Evolutionary conservation across 2,113 vertebrate genomes (phyloP).

Genomic region (Cyanistes caeruleus): DNA sequence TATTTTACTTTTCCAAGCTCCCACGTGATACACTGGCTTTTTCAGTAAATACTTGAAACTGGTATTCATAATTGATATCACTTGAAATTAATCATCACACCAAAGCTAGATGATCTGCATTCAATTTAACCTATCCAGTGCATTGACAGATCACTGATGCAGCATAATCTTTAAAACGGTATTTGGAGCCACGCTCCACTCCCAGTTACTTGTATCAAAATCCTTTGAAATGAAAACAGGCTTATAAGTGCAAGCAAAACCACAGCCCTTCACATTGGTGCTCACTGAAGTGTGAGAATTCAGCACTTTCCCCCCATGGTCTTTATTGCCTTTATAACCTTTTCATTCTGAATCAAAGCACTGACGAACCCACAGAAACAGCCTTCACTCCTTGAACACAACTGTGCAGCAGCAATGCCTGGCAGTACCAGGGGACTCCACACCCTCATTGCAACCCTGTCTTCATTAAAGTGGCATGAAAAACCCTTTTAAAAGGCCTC

Average conservation of each 20-base stretch:
- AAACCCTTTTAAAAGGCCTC: background rate
- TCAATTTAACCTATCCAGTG: conserved; percentile 13
- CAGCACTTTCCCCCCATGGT: background rate
- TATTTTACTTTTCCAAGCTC: background rate
- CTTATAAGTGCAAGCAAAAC: background rate
- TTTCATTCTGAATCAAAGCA: background rate
- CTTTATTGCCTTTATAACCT: background rate
- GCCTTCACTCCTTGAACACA: background rate
- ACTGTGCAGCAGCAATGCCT: background rate
- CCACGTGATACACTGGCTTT: background rate
- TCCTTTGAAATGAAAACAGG: conserved; percentile 4
- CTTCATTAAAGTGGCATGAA: background rate
- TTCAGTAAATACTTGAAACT: conserved; percentile 17
- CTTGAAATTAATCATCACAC: conserved; percentile 13
- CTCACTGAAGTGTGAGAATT: background rate
- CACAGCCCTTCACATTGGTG: background rate
- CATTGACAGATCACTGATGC: background rate
- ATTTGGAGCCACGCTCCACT: background rate
- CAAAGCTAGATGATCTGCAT: background rate
- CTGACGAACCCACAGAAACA: background rate
- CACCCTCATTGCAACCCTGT: rapidly evolving
- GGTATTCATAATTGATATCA: background rate
- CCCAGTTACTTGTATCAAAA: background rate
- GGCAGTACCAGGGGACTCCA: background rate
- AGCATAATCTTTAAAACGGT: background rate